These are phyloP conservation scores for Harlomillsia oculata DNA, from an alignment of 1,140 invertebrate genomes.

Conservation along the genomic window DNA sequence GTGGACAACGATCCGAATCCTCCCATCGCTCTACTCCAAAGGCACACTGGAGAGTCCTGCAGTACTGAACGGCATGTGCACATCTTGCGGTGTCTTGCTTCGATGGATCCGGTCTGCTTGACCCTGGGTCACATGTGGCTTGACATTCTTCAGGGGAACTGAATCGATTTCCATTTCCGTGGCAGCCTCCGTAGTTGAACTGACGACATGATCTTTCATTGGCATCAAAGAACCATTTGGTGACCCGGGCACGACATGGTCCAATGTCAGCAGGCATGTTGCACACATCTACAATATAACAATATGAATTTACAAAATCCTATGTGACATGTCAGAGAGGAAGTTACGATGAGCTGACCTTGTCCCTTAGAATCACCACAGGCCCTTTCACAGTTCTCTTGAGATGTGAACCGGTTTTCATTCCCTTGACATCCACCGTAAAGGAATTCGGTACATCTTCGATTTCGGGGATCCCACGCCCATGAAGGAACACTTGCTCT, in stretches of 20 bases:
- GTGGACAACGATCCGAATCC: conserved; percentile 39
- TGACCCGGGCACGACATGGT: conserved; percentile 51
- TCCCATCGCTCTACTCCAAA: conserved; percentile 61
- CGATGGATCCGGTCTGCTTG: too few relatives aligned
- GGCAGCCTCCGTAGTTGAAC: conserved; percentile 76
- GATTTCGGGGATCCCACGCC: conserved; percentile 64
- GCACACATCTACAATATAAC: conserved; percentile 51
- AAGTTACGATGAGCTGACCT: conserved; percentile 48
- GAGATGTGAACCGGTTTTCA: conserved; percentile 62
- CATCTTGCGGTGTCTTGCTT: too few relatives aligned
- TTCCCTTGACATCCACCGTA: conserved; percentile 74
- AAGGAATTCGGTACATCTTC: conserved; percentile 63
- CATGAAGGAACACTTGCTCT: conserved; percentile 55
- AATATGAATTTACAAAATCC: background rate
- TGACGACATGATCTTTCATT: conserved; percentile 35
- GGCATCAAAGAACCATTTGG: conserved; percentile 60
- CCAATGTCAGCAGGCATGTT: conserved; percentile 52
- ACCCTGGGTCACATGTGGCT: too few relatives aligned
- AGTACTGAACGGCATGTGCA: too few relatives aligned
- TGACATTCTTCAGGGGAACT: conserved; percentile 58
- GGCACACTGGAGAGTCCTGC: conserved; percentile 50
- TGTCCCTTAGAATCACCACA: conserved; percentile 62
- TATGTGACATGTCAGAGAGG: background rate
- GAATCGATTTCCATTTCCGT: conserved; percentile 77
- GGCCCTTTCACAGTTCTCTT: conserved; percentile 69